Evolutionary conservation across 2,113 vertebrate species (phyloP), one percentile per base, ranked within the genome.

Genomic region (Sclerurus mexicanus): DNA sequence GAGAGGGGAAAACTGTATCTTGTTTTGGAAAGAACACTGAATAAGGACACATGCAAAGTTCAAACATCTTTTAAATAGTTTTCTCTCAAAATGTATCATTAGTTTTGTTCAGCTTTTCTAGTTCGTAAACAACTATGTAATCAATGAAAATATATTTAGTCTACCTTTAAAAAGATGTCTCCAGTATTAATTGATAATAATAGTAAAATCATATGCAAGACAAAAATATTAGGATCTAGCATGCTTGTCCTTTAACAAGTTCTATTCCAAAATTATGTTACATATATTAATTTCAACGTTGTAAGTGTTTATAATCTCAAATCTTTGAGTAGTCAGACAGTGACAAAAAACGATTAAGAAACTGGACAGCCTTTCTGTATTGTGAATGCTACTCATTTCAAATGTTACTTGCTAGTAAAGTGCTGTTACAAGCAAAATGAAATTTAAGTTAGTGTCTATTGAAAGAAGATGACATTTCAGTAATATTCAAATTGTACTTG

Each of bases 161-260:
- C 94, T 95, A 95, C 52, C 40, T 88, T 94, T 88, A 97, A 95
- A 95, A 97, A 94, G 95, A 94, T 52, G 68, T 73, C 85, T 87
- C 79, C 66, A 87, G 80, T 96, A 96, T 79, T 95, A 86, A 90
- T 85, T 80, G 80, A 79, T 83, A 89, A 58, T 92, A 91, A 85
- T 91, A 97, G 72, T 94, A 97, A 97, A 97, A 96, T 82, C 90
- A 96, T 97, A 96, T 84, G 64, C 92, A 90, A 96, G 95, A 84
- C 87, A 90, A 97, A 97, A 98, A 96, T 93, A 95, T 79, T 94
- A 96, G 77, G 89, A 87, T 95, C 81, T 92, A 87, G 55, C 93
- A 96, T 93, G 89, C 92, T 96, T 95, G 69, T 87, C 92, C 87
- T 95, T 92, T 87, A 89, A 91, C 95, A 81, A 96, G 89, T 91